Percentiles rank a stretch among this genome's conserved stretches.
Conservation (phyloP, 1,140 invertebrate genomes). For the Lepeophtheirus salmonis region DNA sequence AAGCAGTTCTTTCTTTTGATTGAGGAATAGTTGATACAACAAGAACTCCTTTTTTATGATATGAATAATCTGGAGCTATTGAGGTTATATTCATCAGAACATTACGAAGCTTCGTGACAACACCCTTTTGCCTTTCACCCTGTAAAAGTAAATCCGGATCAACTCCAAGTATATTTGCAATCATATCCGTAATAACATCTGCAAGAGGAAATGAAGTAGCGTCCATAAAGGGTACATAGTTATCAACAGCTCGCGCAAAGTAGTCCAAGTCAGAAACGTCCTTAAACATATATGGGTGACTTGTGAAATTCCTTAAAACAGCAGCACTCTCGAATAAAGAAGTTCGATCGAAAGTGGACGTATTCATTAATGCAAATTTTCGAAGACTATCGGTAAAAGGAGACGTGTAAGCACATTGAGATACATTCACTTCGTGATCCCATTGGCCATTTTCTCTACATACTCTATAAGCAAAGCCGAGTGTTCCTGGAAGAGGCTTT, state of each 20-base stretch:
- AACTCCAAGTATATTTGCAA: background rate
- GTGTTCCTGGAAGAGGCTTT: background rate
- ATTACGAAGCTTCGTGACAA: background rate
- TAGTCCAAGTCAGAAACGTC: conserved; percentile 4
- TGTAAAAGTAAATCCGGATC: background rate
- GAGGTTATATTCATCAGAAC: conserved; percentile 5
- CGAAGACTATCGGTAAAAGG: background rate
- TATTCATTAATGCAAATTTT: conserved; percentile 14
- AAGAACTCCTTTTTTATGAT: background rate
- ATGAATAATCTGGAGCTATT: background rate
- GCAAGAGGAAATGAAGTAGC: background rate
- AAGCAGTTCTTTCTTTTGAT: background rate
- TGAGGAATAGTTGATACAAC: background rate
- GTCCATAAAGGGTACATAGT: conserved; percentile 7
- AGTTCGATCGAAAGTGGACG: background rate
- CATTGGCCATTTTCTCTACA: conserved; percentile 8
- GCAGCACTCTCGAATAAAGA: background rate
- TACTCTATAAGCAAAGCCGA: background rate
- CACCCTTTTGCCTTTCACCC: background rate
- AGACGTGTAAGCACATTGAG: conserved; percentile 11
- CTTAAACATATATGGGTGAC: background rate
- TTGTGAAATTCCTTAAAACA: background rate
- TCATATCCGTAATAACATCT: conserved; percentile 4
- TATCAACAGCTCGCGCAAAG: conserved; percentile 8
- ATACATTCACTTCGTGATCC: background rate